Percentiles rank a stretch among this genome's conserved stretches.
Evolutionary conservation across 2,113 vertebrate species (phyloP).

Genomic region (Fulica atra): DNA sequence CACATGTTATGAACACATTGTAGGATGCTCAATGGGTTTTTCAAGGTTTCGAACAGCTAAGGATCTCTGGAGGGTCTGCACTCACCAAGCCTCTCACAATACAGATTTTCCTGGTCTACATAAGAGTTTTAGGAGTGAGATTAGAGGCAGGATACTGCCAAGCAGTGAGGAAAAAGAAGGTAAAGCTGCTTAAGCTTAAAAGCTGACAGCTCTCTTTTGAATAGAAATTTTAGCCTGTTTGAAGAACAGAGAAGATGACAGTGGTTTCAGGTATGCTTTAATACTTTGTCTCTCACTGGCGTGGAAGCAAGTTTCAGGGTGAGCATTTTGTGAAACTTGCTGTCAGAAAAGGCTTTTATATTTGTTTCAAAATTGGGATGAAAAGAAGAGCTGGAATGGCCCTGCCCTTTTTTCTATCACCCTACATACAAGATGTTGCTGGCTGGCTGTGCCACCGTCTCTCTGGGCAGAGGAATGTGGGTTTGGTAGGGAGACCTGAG

Average conservation of each 20-base stretch:
- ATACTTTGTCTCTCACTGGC: neutral
- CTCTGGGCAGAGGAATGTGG: neutral
- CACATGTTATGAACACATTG: neutral
- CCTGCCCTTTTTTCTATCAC: neutral
- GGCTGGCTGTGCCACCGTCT: neutral
- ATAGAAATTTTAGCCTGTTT: neutral
- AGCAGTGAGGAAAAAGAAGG: neutral
- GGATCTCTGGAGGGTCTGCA: neutral
- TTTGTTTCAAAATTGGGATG: neutral
- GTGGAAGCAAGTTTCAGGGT: neutral
- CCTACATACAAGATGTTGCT: neutral
- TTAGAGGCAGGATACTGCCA: neutral
- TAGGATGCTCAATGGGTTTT: neutral
- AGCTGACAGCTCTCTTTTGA: neutral
- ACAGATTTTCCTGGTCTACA: neutral
- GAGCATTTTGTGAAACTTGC: neutral
- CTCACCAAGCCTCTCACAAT: neutral
- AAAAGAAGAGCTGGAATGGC: neutral
- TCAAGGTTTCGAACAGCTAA: neutral
- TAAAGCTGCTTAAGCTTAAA: neutral
- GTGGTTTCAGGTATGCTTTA: neutral
- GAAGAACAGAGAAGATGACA: neutral
- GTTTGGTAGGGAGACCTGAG: neutral
- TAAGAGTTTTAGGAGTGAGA: neutral
- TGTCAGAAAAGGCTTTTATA: neutral